Evolutionary conservation across 2,888 invertebrate species (phyloP).

Genomic region (Celastrina argiolus): DNA sequence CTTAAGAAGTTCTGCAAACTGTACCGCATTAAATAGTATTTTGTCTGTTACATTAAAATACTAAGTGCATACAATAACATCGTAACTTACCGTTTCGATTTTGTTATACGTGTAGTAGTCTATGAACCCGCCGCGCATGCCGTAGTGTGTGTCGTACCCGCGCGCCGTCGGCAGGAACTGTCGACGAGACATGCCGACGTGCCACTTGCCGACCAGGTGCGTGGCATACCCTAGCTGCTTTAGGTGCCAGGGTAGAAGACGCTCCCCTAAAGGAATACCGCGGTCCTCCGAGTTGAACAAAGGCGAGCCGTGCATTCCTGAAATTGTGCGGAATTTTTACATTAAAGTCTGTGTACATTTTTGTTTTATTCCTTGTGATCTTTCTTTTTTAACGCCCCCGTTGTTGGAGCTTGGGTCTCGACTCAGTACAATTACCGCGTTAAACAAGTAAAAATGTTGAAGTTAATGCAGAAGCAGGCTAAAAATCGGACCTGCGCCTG

Average conservation of each 20-base stretch:
- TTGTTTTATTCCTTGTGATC: neutral
- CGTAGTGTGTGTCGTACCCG: conserved; percentile 89
- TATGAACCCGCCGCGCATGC: conserved; percentile 85
- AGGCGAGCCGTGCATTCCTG: conserved; percentile 69
- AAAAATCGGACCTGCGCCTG: no score
- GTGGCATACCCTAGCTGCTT: conserved; percentile 85
- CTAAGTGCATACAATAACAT: neutral
- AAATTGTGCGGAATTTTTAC: conserved; percentile 30
- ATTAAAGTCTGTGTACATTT: neutral
- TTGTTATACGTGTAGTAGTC: conserved; percentile 83
- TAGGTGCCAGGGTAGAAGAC: conserved; percentile 80
- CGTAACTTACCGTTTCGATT: conserved; percentile 55
- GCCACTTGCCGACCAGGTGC: conserved; percentile 94
- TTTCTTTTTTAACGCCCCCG: no score
- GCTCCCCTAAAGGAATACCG: conserved; percentile 72
- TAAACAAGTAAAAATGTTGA: no score
- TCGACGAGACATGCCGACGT: conserved; percentile 86
- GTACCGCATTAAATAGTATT: neutral
- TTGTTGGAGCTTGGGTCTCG: no score
- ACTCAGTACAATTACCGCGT: no score
- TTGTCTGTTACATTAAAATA: neutral
- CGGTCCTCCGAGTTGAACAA: conserved; percentile 64
- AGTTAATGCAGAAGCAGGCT: no score
- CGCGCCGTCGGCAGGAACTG: conserved; percentile 85
- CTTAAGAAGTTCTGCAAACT: no score